Percentiles rank a stretch among this genome's conserved stretches.
Evolutionary conservation across 1,140 invertebrate species (phyloP).

Genomic region (Ditylenchus dipsaci): DNA sequence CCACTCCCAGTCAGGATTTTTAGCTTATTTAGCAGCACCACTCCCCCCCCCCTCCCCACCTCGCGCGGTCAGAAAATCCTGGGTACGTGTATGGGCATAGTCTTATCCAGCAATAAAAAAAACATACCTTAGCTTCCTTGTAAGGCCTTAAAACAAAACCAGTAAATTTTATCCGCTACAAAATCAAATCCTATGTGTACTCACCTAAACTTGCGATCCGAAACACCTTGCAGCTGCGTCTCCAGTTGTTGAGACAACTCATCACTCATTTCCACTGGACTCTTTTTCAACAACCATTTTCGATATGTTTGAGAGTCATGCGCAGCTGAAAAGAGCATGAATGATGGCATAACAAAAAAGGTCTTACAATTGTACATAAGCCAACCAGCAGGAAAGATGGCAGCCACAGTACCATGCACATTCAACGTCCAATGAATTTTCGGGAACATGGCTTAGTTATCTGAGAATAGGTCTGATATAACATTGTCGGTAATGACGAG

Average conservation of each 20-base stretch:
- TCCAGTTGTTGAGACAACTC: background rate
- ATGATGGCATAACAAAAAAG: background rate
- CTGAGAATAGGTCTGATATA: background rate
- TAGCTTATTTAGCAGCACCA: too few relatives aligned
- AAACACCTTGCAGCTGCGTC: background rate
- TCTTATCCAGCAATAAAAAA: too few relatives aligned
- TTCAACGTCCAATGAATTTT: background rate
- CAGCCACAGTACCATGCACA: background rate
- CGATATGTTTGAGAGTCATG: background rate
- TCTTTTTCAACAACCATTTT: background rate
- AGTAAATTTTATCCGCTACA: too few relatives aligned
- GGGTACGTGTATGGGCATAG: too few relatives aligned
- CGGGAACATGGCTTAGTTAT: background rate
- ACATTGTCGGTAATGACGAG: too few relatives aligned
- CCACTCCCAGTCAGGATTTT: too few relatives aligned
- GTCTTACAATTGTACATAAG: background rate
- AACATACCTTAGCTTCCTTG: background rate
- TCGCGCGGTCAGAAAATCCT: too few relatives aligned
- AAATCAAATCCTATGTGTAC: background rate
- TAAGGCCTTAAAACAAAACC: too few relatives aligned
- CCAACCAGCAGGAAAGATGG: too few relatives aligned
- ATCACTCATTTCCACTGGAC: background rate
- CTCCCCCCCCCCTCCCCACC: too few relatives aligned
- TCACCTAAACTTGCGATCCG: slow-evolving; percentile 6
- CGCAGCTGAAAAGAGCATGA: background rate